Percentiles rank a stretch among this genome's conserved stretches.
Conservation (phyloP, 2,888 invertebrate species). For the Serripes groenlandicus region DNA sequence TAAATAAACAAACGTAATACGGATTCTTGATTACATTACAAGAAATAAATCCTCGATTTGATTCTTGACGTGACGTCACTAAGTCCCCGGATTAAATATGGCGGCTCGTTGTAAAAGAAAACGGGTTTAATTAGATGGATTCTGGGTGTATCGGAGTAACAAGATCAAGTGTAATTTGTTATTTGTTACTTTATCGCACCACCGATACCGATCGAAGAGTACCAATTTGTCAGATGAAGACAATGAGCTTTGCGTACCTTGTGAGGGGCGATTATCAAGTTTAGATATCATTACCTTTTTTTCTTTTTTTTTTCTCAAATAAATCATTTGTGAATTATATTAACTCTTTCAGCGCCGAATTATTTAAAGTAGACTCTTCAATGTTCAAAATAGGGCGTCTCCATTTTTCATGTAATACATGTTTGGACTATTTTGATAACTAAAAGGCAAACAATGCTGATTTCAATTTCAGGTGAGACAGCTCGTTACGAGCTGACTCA, state of each 20-base stretch:
- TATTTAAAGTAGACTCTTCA: too few species aligned
- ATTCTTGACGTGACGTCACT: conserved; percentile 14
- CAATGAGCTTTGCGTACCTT: conserved; percentile 4
- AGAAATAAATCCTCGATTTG: conserved; percentile 19
- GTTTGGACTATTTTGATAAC: too few species aligned
- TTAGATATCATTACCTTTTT: too few species aligned
- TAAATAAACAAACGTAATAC: conserved; percentile 3
- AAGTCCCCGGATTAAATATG: conserved; percentile 26
- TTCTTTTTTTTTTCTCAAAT: too few species aligned
- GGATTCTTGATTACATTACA: conserved; percentile 10
- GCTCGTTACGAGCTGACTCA: too few species aligned
- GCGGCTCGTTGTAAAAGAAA: conserved; percentile 20
- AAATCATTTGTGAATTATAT: too few species aligned
- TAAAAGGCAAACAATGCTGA: too few species aligned
- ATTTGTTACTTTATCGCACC: conserved; percentile 26
- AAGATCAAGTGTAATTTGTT: conserved; percentile 32
- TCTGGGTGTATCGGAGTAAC: conserved; percentile 14
- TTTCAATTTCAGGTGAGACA: too few species aligned
- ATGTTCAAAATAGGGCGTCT: too few species aligned
- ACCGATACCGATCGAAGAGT: conserved; percentile 44
- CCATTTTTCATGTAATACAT: too few species aligned
- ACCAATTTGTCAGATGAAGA: conserved; percentile 43
- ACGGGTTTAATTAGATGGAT: conserved; percentile 24
- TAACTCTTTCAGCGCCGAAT: too few species aligned
- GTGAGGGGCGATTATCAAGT: conserved; percentile 10